Percentiles rank a stretch among this genome's conserved stretches.
phyloP scores from a whole-genome alignment of 2,888 invertebrate genomes.

The Argyresthia albistria region DNA sequence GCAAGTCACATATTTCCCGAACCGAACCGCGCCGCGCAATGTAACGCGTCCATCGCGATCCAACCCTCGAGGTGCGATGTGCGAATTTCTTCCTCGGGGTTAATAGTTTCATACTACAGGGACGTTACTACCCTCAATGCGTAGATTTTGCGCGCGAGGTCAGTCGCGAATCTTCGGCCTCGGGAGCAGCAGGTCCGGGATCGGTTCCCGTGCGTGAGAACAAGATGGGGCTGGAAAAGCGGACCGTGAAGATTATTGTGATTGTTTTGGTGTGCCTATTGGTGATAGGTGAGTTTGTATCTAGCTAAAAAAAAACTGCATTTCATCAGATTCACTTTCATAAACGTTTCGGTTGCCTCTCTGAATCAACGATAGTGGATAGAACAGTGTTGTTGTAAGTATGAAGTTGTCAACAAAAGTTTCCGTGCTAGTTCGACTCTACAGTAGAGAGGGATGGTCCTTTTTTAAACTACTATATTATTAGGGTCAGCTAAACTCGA shows the following conservation, averaged over 20 bases:
- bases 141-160: background rate
- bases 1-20: too few relatives aligned
- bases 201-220: constrained; percentile 11
- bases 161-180: constrained; percentile 1
- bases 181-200: background rate
- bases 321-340: too few relatives aligned
- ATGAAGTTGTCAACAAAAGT: too few relatives aligned
- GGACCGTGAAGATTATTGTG: constrained; percentile 50
- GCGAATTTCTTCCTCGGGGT: background rate
- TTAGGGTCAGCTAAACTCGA: too few relatives aligned
- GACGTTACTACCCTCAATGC: background rate
- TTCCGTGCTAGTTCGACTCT: too few relatives aligned
- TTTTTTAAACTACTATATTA: too few relatives aligned
- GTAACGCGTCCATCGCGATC: background rate
- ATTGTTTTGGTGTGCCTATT: constrained; percentile 39
- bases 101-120: background rate
- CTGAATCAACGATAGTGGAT: too few relatives aligned
- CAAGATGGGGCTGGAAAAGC: constrained; percentile 51
- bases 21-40: too few relatives aligned
- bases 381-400: too few relatives aligned
- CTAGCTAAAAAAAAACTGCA: too few relatives aligned
- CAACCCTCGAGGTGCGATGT: background rate
- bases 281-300: constrained; percentile 33
- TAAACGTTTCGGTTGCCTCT: too few relatives aligned
- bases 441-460: too few relatives aligned